These are phyloP conservation scores for Acrossocheilus fasciatus DNA, from an alignment of 2,797 vertebrate genomes.

Conservation along the genomic window DNA sequence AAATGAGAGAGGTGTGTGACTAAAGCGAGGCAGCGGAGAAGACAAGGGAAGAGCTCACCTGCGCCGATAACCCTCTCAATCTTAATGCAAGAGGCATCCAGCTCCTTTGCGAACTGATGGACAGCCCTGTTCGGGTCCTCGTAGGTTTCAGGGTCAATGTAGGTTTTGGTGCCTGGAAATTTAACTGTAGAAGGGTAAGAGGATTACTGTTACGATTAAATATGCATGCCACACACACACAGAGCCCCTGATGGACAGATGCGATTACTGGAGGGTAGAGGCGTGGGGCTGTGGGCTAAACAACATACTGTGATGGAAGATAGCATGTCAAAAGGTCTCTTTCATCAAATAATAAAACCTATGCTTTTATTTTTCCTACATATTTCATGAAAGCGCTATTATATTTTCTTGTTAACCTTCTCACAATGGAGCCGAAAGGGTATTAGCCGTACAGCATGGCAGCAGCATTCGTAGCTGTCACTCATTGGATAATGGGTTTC, in stretches of 20 bases:
- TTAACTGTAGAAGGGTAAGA: slow-evolving; percentile 99
- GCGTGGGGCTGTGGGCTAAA: slow-evolving; percentile 21
- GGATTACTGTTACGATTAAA: slow-evolving; percentile 94
- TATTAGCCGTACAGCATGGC: slow-evolving; percentile 56
- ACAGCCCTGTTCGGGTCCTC: slow-evolving; percentile 99
- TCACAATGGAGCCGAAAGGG: slow-evolving; percentile 55
- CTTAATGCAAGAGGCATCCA: slow-evolving; percentile 99
- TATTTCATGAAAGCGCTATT: slow-evolving; percentile 44
- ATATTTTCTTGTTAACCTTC: slow-evolving; percentile 53
- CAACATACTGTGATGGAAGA: slow-evolving; percentile 34
- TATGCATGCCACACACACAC: slow-evolving; percentile 81
- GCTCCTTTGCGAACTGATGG: slow-evolving; percentile 99
- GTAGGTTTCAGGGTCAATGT: slow-evolving; percentile 99
- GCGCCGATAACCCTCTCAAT: slow-evolving; percentile 98
- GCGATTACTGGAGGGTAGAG: slow-evolving; percentile 40
- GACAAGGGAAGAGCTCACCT: slow-evolving; percentile 84
- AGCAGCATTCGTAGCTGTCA: slow-evolving; percentile 49
- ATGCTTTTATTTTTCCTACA: slow-evolving; percentile 45
- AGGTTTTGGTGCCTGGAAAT: slow-evolving; percentile 99
- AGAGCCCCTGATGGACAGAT: slow-evolving; percentile 44
- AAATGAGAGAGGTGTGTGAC: slow-evolving; percentile 79
- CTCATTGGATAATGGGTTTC: slow-evolving; percentile 51
- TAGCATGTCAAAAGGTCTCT: slow-evolving; percentile 59
- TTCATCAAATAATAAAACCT: slow-evolving; percentile 50
- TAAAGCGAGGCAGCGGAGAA: slow-evolving; percentile 66